These are phyloP conservation scores for Ceriagrion tenellum DNA, from an alignment of 2,888 invertebrate genomes.

Conservation along the genomic window DNA sequence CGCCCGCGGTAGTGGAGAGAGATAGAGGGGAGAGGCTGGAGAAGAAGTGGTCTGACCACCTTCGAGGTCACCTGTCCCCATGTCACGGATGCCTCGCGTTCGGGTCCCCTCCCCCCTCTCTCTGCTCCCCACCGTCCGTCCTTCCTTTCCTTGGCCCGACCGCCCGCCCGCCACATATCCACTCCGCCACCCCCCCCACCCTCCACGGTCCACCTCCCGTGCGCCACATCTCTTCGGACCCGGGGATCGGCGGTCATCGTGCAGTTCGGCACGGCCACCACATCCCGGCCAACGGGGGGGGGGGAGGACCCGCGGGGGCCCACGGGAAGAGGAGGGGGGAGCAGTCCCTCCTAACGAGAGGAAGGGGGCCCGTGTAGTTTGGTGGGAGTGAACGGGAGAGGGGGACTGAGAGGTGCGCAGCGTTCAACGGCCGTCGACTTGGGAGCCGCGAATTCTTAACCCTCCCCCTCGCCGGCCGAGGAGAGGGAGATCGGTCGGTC, in stretches of 20 bases:
- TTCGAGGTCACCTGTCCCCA: slow-evolving; percentile 70
- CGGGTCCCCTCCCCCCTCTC: slow-evolving; percentile 49
- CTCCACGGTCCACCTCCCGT: slow-evolving; percentile 21
- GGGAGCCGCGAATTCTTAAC: background rate
- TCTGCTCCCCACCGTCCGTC: slow-evolving; percentile 46
- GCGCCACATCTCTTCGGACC: background rate
- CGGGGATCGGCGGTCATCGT: background rate
- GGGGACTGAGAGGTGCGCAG: background rate
- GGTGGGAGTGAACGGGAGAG: background rate
- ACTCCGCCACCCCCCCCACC: slow-evolving; percentile 17
- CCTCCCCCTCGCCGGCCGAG: too few species aligned
- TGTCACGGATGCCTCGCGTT: slow-evolving; percentile 67
- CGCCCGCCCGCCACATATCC: slow-evolving; percentile 57
- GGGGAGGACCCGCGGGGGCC: background rate
- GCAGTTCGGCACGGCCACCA: background rate
- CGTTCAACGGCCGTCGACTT: background rate
- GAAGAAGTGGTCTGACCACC: slow-evolving; percentile 68
- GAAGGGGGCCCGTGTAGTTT: background rate
- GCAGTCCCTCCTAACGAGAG: background rate
- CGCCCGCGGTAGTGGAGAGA: background rate
- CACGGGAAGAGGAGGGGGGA: background rate
- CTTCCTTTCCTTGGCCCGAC: slow-evolving; percentile 70
- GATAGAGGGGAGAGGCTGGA: background rate
- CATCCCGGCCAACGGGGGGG: background rate
- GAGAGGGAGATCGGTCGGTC: background rate